Evolutionary conservation across 2,113 vertebrate species (phyloP).

Genomic region (Psittacus erithacus): DNA sequence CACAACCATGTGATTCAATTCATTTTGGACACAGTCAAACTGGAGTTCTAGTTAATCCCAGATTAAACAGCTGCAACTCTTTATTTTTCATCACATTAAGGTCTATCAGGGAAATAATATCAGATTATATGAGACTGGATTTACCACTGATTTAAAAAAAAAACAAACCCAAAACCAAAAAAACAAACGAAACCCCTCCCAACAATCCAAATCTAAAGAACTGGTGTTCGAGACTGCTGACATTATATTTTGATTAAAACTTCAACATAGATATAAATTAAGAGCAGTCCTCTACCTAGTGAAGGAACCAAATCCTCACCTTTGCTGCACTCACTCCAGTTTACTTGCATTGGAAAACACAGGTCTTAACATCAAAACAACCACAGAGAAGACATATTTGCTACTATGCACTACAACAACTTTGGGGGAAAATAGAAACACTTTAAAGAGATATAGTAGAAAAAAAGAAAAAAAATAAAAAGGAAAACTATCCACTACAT

Average conservation of each 20-base stretch:
- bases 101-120: background rate
- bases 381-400: background rate
- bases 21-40: background rate
- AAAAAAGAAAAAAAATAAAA: background rate
- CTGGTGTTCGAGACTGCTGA: background rate
- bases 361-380: background rate
- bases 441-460: rapidly evolving
- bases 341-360: background rate
- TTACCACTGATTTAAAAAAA: background rate
- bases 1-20: background rate
- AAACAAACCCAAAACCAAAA: background rate
- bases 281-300: background rate
- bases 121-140: background rate
- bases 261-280: background rate
- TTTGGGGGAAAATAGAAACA: rapidly evolving
- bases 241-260: background rate
- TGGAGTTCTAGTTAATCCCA: background rate
- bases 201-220: background rate
- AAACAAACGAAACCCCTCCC: background rate
- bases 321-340: background rate
- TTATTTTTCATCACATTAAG: background rate
- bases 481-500: background rate
- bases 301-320: background rate
- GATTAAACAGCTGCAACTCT: background rate
- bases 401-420: background rate